Evolutionary conservation across 1,140 invertebrate species (phyloP).

Genomic region (Brachionus asplanchnoidis): DNA sequence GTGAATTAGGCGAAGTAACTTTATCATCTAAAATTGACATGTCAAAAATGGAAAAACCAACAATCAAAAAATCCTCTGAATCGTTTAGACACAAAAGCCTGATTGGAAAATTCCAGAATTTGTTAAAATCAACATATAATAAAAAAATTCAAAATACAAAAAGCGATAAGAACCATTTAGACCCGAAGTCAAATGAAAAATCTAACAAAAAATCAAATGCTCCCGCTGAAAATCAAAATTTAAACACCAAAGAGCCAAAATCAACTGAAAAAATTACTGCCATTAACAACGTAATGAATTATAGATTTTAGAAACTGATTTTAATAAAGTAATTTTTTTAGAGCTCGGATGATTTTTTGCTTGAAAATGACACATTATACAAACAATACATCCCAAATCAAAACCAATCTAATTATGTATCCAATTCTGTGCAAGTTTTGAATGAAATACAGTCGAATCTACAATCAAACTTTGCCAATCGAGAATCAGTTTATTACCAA

Average conservation of each 20-base stretch:
- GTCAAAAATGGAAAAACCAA: not conserved
- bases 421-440: not conserved
- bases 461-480: conserved; percentile 11
- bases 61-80: not conserved
- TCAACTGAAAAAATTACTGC: not conserved
- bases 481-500: conserved; percentile 29
- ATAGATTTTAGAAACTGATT: not conserved
- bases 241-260: not conserved
- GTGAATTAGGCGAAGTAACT: not conserved
- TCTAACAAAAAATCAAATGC: not conserved
- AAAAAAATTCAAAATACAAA: conserved; percentile 2
- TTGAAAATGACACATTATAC: conserved; percentile 27
- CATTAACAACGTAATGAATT: not conserved
- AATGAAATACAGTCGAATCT: not conserved
- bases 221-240: not conserved
- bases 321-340: not conserved
- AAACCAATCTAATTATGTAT: not conserved
- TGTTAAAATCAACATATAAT: conserved; percentile 6
- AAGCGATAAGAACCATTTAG: not conserved
- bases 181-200: not conserved
- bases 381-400: not conserved
- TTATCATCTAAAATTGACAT: not conserved
- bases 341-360: not conserved
- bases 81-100: conserved; percentile 1
- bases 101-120: conserved; percentile 37